A percentile compares a stretch with the other conserved stretches of the same genome.
phyloP scores from a whole-genome alignment of 2,888 invertebrate species.

The Neocrepidodera transversa region DNA sequence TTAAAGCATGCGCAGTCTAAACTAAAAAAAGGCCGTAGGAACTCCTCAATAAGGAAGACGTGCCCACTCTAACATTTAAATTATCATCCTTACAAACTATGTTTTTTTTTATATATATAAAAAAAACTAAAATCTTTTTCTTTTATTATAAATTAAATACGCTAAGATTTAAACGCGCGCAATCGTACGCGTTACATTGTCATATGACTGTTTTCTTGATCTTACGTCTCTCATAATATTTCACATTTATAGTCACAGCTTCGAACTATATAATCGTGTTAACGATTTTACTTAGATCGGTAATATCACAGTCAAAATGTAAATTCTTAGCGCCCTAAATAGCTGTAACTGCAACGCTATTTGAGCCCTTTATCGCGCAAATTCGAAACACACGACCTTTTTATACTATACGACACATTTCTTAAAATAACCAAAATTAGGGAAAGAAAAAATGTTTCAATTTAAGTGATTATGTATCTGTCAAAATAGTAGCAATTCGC shows the following conservation, averaged over 20 bases:
- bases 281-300: constrained; percentile 51
- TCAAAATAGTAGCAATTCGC: too few relatives aligned
- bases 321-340: constrained; percentile 59
- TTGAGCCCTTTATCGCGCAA: constrained; percentile 40
- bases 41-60: constrained; percentile 47
- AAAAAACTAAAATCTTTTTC: constrained; percentile 11
- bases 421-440: too few relatives aligned
- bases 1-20: not conserved
- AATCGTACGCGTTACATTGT: constrained; percentile 35
- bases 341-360: constrained; percentile 61
- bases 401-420: not conserved
- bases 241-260: constrained; percentile 12
- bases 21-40: not conserved
- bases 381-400: constrained; percentile 12
- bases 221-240: constrained; percentile 18
- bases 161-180: constrained; percentile 55
- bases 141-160: constrained; percentile 38
- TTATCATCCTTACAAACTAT: constrained; percentile 32
- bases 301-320: constrained; percentile 59
- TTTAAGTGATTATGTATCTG: too few relatives aligned
- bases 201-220: constrained; percentile 50
- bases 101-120: constrained; percentile 15
- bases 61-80: constrained; percentile 54
- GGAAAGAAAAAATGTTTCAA: too few relatives aligned
- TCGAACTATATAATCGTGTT: constrained; percentile 37